Evolutionary conservation across 2,113 vertebrate species (phyloP).

Genomic region (Parus major): DNA sequence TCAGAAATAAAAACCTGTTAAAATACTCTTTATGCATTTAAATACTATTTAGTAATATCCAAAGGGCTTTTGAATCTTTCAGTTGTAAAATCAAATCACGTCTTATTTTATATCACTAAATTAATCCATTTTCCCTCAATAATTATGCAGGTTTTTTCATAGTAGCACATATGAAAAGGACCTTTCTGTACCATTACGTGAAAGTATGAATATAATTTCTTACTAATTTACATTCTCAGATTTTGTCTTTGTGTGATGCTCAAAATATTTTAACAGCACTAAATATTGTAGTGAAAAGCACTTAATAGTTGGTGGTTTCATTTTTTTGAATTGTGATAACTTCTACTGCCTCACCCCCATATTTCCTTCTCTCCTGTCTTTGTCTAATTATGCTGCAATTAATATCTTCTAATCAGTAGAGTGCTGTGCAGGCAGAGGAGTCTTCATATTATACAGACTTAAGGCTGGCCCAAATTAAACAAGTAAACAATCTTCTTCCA

Average conservation of each 20-base stretch:
- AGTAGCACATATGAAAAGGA: background rate
- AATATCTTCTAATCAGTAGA: background rate
- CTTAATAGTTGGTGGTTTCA: background rate
- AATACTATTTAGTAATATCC: background rate
- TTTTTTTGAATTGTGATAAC: background rate
- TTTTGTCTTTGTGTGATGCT: background rate
- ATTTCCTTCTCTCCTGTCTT: background rate
- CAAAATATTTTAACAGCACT: background rate
- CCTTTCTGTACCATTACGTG: background rate
- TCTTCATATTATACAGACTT: background rate
- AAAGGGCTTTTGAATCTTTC: background rate
- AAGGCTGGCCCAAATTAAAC: accelerated
- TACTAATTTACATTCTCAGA: background rate
- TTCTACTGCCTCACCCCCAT: background rate
- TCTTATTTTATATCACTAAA: background rate
- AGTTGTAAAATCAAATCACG: background rate
- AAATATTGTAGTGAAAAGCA: background rate
- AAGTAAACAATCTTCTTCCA: background rate
- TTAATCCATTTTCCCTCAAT: background rate
- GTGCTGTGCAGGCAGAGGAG: background rate
- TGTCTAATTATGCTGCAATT: background rate
- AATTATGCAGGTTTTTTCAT: background rate
- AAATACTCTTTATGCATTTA: background rate
- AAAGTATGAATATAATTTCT: background rate
- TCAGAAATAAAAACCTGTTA: background rate